These are phyloP conservation scores for Heliconius melpomene DNA, from an alignment of 1,140 invertebrate genomes.

Conservation along the genomic window DNA sequence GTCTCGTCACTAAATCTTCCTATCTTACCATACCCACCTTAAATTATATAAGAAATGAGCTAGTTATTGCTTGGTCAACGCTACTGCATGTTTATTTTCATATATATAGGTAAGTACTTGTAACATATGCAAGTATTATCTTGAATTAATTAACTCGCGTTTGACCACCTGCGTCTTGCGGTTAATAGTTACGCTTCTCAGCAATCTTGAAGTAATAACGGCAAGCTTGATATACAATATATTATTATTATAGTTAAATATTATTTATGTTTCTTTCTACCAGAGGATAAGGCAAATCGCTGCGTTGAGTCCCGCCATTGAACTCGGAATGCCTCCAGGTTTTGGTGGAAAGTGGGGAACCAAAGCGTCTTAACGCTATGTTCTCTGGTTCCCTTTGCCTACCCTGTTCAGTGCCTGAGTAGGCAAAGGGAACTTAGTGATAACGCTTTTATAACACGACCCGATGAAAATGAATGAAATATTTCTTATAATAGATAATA, in stretches of 20 bases:
- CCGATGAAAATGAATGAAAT: too few species aligned
- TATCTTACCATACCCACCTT: too few species aligned
- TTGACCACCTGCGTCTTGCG: constrained; percentile 1
- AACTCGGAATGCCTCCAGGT: neutral
- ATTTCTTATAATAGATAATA: too few species aligned
- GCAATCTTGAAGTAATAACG: neutral
- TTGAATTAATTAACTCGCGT: neutral
- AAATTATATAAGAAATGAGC: too few species aligned
- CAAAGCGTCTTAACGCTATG: neutral
- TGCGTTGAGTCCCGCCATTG: neutral
- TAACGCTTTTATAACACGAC: too few species aligned
- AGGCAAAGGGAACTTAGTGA: too few species aligned
- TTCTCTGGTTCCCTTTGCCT: neutral
- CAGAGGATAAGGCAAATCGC: too few species aligned
- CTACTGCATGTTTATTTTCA: too few species aligned
- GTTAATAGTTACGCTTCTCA: neutral
- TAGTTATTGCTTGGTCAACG: too few species aligned
- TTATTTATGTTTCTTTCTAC: too few species aligned
- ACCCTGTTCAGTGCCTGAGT: neutral
- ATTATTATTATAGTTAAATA: neutral
- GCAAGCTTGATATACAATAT: neutral
- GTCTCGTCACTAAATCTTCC: neutral
- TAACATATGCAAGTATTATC: neutral
- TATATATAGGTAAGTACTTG: neutral
- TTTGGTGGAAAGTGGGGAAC: neutral